A percentile compares a stretch with the other conserved stretches of the same genome.
Conservation (phyloP, 2,888 invertebrate species). For the Orthosia cruda region DNA sequence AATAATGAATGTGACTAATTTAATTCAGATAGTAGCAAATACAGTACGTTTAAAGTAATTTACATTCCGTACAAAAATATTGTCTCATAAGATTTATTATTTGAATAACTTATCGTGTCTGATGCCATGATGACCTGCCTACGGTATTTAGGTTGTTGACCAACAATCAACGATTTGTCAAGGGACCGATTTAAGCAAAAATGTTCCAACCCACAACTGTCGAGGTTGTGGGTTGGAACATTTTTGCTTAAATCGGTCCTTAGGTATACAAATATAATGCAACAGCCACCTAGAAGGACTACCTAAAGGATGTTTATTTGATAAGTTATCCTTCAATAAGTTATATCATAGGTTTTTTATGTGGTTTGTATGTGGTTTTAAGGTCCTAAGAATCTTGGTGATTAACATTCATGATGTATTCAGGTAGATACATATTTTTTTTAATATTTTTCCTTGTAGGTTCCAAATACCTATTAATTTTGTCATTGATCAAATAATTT, state of each 20-base stretch:
- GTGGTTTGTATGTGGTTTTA: neutral
- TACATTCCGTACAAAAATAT: too few species aligned
- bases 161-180: neutral
- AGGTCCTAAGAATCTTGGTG: neutral
- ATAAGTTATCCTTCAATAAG: neutral
- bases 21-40: too few species aligned
- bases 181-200: too few species aligned
- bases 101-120: neutral
- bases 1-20: too few species aligned
- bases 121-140: neutral
- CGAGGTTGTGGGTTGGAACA: too few species aligned
- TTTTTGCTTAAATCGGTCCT: too few species aligned
- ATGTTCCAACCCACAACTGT: too few species aligned
- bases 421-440: neutral
- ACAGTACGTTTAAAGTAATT: too few species aligned
- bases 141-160: neutral
- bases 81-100: too few species aligned
- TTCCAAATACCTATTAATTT: neutral
- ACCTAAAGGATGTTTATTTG: too few species aligned
- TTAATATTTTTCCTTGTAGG: neutral
- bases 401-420: neutral
- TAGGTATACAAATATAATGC: neutral
- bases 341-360: neutral
- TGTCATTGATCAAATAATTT: neutral
- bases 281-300: neutral